Evolutionary conservation across 2,888 invertebrate genomes (phyloP).

Genomic region (Chaitophorus viminalis): DNA sequence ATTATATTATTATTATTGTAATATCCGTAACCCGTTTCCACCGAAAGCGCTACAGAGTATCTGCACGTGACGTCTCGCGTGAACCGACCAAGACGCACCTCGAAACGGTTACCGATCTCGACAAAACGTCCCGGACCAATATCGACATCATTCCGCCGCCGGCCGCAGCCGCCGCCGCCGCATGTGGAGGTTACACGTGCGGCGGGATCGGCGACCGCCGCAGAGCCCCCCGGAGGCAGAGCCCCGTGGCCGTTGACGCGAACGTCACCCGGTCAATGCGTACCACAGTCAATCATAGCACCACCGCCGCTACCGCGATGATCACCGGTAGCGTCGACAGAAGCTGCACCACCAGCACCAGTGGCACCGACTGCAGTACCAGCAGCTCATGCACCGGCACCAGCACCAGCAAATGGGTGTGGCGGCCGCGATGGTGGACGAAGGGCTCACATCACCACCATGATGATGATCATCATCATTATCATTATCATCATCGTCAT

Average conservation of each 20-base stretch:
- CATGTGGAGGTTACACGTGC: conserved; percentile 65
- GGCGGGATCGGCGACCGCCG: conserved; percentile 66
- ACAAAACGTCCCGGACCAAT: conserved; percentile 17
- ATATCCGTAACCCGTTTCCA: no score
- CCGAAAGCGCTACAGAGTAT: no score
- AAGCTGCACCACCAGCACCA: conserved; percentile 27
- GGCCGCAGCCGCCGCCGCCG: conserved; percentile 58
- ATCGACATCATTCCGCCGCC: conserved; percentile 48
- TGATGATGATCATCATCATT: no score
- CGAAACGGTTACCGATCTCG: no score
- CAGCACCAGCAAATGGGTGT: conserved; percentile 64
- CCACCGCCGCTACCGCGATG: background rate
- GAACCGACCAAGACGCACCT: background rate
- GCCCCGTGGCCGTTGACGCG: conserved; percentile 55
- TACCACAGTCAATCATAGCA: no score
- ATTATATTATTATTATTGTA: no score
- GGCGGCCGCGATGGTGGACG: conserved; percentile 64
- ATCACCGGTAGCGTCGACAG: background rate
- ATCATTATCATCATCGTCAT: no score
- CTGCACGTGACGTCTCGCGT: background rate
- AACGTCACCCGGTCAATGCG: conserved; percentile 58
- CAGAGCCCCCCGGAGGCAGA: conserved; percentile 66
- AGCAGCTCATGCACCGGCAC: conserved; percentile 56
- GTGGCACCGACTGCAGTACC: conserved; percentile 45
- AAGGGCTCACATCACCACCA: conserved; percentile 54